A percentile compares a stretch with the other conserved stretches of the same genome.
phyloP scores from a whole-genome alignment of 2,797 vertebrate species.

The Anas flavirostris region DNA sequence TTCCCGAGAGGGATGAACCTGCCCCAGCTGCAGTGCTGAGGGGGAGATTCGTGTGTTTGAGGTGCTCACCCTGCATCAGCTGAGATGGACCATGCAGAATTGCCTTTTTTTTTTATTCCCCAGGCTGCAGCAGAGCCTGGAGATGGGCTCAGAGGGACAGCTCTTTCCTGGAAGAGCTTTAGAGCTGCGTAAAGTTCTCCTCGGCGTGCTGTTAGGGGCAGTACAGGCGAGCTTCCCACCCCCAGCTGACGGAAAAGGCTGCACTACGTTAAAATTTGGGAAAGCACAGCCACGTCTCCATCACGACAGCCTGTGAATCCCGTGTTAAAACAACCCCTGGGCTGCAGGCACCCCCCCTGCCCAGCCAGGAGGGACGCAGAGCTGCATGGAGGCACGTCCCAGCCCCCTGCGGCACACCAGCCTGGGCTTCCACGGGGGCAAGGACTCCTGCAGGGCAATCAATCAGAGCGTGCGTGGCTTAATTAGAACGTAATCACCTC shows the following conservation, averaged over 20 bases:
- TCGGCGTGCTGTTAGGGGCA: not conserved
- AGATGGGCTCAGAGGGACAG: not conserved
- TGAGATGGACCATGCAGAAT: not conserved
- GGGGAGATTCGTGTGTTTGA: not conserved
- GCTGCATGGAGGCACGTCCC: not conserved
- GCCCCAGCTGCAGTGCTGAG: not conserved
- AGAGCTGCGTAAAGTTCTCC: not conserved
- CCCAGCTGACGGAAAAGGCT: not conserved
- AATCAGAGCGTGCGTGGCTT: not conserved
- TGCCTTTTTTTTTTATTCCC: not conserved
- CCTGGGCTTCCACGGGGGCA: not conserved
- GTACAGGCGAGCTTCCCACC: not conserved
- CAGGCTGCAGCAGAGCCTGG: not conserved
- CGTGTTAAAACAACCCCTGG: fast-evolving
- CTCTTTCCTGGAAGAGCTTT: not conserved
- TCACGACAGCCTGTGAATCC: fast-evolving
- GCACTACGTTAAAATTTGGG: not conserved
- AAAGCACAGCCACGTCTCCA: not conserved
- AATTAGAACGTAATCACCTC: slow-evolving; percentile 38
- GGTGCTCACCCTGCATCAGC: not conserved
- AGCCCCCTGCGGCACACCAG: fast-evolving
- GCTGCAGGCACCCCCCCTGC: not conserved
- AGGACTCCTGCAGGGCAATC: not conserved
- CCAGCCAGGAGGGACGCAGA: not conserved
- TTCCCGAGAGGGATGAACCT: not conserved